A percentile compares a stretch with the other conserved stretches of the same genome.
These are phyloP conservation scores for Boloria selene DNA, from an alignment of 2,888 invertebrate genomes.

Conservation along the genomic window DNA sequence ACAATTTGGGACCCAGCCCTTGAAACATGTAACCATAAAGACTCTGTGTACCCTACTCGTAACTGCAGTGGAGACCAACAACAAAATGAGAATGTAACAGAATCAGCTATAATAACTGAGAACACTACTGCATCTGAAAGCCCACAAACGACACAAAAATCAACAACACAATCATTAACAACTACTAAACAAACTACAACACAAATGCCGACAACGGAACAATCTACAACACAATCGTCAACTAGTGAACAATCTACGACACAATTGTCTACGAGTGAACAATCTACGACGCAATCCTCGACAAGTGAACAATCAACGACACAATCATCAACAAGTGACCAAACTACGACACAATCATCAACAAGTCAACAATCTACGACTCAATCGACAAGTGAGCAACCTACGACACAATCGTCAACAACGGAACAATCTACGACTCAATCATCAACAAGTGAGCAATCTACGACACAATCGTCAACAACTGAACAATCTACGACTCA, in stretches of 20 bases:
- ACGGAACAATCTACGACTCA: no score
- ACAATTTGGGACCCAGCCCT: conserved; percentile 88
- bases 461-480: conserved; percentile 42
- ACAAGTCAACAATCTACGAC: conserved; percentile 16
- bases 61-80: conserved; percentile 64
- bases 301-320: conserved; percentile 35
- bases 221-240: conserved; percentile 28
- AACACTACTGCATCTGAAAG: conserved; percentile 39
- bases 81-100: conserved; percentile 50
- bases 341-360: no score
- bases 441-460: conserved; percentile 14
- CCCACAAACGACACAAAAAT: conserved; percentile 37
- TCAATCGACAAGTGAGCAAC: conserved; percentile 33
- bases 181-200: conserved; percentile 19
- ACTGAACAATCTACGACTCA: conserved; percentile 41
- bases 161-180: conserved; percentile 27
- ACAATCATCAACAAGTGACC: conserved; percentile 38
- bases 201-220: conserved; percentile 43
- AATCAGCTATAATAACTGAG: conserved; percentile 43
- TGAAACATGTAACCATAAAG: conserved; percentile 85
- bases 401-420: no score
- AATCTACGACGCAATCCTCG: conserved; percentile 41
- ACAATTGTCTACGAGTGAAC: conserved; percentile 40
- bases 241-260: conserved; percentile 42
- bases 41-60: conserved; percentile 84